Evolutionary conservation across 2,888 invertebrate genomes (phyloP).

Genomic region (Agapostemon virescens): DNA sequence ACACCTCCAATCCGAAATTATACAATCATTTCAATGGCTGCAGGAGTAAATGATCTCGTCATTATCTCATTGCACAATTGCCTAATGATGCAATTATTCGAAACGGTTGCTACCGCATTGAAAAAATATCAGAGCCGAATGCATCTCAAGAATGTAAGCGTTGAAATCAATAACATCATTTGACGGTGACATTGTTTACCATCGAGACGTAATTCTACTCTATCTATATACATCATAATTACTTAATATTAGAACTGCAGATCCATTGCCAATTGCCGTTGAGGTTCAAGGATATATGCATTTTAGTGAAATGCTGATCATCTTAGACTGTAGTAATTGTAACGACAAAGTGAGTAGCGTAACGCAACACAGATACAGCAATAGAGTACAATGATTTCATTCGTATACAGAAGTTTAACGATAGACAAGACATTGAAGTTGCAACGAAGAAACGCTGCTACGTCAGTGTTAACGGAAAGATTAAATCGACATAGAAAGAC

Average conservation of each 20-base stretch:
- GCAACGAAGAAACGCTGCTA: too few relatives aligned
- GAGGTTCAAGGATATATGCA: slow-evolving; percentile 36
- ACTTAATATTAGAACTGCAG: slow-evolving; percentile 42
- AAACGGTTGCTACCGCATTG: neutral
- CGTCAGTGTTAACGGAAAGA: too few relatives aligned
- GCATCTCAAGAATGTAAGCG: neutral
- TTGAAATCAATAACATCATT: slow-evolving; percentile 24
- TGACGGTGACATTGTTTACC: slow-evolving; percentile 41
- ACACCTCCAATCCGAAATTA: neutral
- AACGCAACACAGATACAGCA: neutral
- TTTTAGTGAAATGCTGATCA: neutral
- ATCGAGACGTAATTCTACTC: slow-evolving; percentile 13
- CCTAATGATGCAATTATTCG: neutral
- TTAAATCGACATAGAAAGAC: too few relatives aligned
- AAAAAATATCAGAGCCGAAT: neutral
- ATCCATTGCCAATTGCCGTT: slow-evolving; percentile 41
- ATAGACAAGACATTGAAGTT: neutral
- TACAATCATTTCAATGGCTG: neutral
- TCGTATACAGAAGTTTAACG: neutral
- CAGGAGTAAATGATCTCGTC: neutral
- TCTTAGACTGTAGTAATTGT: neutral
- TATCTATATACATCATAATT: slow-evolving; percentile 33
- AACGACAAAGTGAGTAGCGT: neutral
- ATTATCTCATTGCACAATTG: neutral
- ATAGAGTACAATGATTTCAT: neutral